Evolutionary conservation across 2,888 invertebrate species (phyloP), one percentile per base, ranked within the genome.

Genomic region (Thecophora atra): DNA sequence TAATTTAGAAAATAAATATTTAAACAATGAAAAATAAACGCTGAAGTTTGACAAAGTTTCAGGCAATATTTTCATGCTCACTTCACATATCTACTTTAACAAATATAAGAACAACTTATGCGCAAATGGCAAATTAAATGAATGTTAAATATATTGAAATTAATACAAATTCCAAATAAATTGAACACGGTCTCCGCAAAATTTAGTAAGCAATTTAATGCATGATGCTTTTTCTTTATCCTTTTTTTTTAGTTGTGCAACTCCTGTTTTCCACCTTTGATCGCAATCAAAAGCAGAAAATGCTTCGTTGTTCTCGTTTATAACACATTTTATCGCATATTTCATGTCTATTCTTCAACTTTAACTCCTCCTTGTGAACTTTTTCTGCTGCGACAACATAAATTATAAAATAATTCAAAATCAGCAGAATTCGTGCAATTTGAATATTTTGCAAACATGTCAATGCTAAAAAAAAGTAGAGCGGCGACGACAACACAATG

Each of bases 341-440:
- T 47, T n/a, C 47, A 15, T 47, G 47, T 15, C 47, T 47, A 5
- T 37, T 24, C 19, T 42, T 63, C 17, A 44, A 11, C 17, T 24
- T 24, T 42, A 7, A 3, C 1, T 30, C 28, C n/a, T 21, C 7
- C 60, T 28, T 15, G 15, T 60, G 11, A 28, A 15, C 60, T 13
- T 11, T 26, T 24, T 56, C 26, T 26, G 13, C 28, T 60, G 17
- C 5, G 15, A 47, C 13, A 37, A n/a, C 37, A 54, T 37, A 54
- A 54, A 54, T 67, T 67, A 21, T 19, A 52, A 64, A 54, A 67
- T 67, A 56, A 54, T 56, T 67, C 37, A 54, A 37, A 67, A 54
- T 67, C 67, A 56, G 67, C 67, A 54, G 42, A 67, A 67, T 67
- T 67, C 56, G 24, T 54, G 52, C 37, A 66, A 37, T 67, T 19